These are phyloP conservation scores for Meloidogyne floridensis DNA, from an alignment of 1,140 invertebrate species.

Conservation along the genomic window DNA sequence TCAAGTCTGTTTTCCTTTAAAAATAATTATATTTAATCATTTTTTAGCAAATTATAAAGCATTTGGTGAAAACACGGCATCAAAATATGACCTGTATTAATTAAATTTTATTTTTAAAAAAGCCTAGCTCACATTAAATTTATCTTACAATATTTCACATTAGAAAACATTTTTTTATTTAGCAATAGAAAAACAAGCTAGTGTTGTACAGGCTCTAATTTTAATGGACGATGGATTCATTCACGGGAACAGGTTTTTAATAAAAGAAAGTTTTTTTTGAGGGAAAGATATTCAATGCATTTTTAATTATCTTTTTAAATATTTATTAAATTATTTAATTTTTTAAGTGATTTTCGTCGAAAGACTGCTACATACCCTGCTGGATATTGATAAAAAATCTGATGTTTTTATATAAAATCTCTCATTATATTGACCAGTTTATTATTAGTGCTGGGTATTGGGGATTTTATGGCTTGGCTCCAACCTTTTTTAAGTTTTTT, in stretches of 20 bases:
- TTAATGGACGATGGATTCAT: conserved; percentile 63
- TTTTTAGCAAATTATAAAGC: conserved; percentile 51
- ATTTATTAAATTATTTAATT: conserved; percentile 4
- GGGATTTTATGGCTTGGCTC: too few relatives aligned
- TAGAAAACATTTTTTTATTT: neutral
- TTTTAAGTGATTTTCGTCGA: conserved; percentile 53
- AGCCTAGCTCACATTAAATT: too few relatives aligned
- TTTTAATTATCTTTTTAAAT: neutral
- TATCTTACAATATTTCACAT: neutral
- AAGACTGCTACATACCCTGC: conserved; percentile 63
- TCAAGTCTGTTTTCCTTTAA: conserved; percentile 25
- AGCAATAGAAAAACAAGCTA: conserved; percentile 49
- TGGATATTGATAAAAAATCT: conserved; percentile 45
- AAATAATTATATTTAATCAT: neutral
- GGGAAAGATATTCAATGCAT: too few relatives aligned
- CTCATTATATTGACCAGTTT: neutral
- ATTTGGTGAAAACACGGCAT: conserved; percentile 37
- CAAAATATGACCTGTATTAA: conserved; percentile 58
- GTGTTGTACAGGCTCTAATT: conserved; percentile 62
- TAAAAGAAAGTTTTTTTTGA: neutral
- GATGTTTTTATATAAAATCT: neutral
- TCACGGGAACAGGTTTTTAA: conserved; percentile 53
- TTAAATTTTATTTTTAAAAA: too few relatives aligned
- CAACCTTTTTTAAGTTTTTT: too few relatives aligned
- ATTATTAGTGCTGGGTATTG: neutral